A percentile compares a stretch with the other conserved stretches of the same genome.
Evolutionary conservation across 2,797 vertebrate genomes (phyloP).

Genomic region (Hyperoplus lanceolatus): DNA sequence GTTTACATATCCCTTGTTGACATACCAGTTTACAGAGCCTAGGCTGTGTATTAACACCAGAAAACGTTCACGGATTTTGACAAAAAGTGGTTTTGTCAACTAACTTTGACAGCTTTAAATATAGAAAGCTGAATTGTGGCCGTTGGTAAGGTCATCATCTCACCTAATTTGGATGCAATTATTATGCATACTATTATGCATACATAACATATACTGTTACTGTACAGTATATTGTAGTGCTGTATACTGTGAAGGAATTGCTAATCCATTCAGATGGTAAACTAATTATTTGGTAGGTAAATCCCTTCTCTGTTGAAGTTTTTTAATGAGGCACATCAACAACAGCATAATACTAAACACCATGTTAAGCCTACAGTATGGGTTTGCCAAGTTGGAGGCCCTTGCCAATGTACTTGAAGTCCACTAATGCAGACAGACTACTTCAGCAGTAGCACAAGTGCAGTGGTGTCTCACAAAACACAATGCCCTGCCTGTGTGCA

Average conservation of each 20-base stretch:
- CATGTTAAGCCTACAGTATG: neutral
- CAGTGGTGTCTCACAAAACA: neutral
- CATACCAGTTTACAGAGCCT: too few species aligned
- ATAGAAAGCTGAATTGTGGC: neutral
- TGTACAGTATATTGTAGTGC: neutral
- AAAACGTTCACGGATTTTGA: too few species aligned
- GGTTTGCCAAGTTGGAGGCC: neutral
- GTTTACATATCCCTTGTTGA: too few species aligned
- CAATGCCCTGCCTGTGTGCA: neutral
- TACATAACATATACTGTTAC: too few species aligned
- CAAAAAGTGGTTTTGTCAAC: too few species aligned
- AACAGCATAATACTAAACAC: neutral
- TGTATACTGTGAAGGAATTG: neutral
- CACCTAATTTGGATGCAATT: too few species aligned
- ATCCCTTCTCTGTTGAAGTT: neutral
- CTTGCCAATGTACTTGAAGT: neutral
- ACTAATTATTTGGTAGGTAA: neutral
- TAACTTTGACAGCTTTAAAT: too few species aligned
- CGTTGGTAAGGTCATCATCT: neutral
- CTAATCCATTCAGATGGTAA: neutral
- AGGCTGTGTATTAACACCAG: too few species aligned
- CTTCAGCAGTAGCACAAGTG: constrained; percentile 7
- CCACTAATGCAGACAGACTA: constrained; percentile 13
- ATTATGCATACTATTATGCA: too few species aligned
- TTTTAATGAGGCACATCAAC: neutral